These are phyloP conservation scores for Phasia obesa DNA, from an alignment of 2,888 invertebrate species.

Conservation along the genomic window DNA sequence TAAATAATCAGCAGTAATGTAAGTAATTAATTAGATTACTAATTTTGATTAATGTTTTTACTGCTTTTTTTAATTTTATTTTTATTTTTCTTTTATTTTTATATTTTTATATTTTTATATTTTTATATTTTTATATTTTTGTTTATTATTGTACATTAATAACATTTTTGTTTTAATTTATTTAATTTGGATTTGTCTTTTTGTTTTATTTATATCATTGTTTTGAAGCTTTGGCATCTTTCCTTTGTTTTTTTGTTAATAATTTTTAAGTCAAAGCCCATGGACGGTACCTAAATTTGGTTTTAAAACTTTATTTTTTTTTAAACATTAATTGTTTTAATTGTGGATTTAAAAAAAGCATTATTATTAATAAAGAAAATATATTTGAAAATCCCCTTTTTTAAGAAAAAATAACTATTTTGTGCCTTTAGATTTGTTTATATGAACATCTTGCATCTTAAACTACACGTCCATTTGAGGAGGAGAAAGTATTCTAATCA, in stretches of 20 bases:
- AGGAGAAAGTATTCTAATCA: no score
- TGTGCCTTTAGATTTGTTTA: no score
- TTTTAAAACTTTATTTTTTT: slow-evolving; percentile 52
- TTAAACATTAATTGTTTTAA: background rate
- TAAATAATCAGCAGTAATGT: slow-evolving; percentile 35
- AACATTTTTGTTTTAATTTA: slow-evolving; percentile 18
- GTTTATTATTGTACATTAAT: slow-evolving; percentile 61
- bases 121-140: slow-evolving; percentile 25
- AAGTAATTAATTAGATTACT: background rate
- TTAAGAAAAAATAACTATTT: no score
- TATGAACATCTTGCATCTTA: no score
- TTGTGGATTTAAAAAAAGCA: no score
- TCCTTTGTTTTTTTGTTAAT: slow-evolving; percentile 49
- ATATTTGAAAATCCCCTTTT: no score
- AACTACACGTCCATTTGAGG: no score
- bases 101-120: no score
- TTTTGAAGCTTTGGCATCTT: slow-evolving; percentile 64
- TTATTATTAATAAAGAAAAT: no score
- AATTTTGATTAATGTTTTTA: background rate
- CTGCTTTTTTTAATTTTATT: background rate
- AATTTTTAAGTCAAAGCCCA: slow-evolving; percentile 77
- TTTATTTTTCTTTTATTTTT: slow-evolving; percentile 24
- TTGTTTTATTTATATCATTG: slow-evolving; percentile 27
- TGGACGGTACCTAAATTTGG: slow-evolving; percentile 80
- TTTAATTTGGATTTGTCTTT: slow-evolving; percentile 32